Base-by-base conservation (phyloP, 2,113 vertebrate species). In the Peromyscus polionotus region DNA sequence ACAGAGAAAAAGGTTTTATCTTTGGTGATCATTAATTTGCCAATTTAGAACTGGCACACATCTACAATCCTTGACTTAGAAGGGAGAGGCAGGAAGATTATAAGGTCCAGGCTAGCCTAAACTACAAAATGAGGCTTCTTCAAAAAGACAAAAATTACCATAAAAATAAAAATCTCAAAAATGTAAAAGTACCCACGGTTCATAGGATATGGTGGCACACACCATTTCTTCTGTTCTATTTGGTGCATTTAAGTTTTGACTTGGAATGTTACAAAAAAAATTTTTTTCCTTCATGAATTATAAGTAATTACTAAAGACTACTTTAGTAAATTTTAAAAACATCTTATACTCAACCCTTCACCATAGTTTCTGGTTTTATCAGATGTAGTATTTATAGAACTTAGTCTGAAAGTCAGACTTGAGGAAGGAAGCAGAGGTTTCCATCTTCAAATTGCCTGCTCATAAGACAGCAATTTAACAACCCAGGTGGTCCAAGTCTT, bases 321-420 rank as follows among this genome's bases (percentile, higher is more conserved):
- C 94, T 98, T 98, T 70, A 95, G 81, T 96, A 98, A 98, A 28
- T 92, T 94, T 96, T 90, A 68, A 51, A 93, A 79, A 76, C 67
- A 5, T 87, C 57, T 84, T 77, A 57, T 76, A 91, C 76, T 96
- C 85, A 94, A 94, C 57, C 28, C 28, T 94, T 84, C 48, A 96
- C 86, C 97, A 93, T 97, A 83, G 94, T 98, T 96, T 98, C 91
- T 98, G 84, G 94, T 97, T 97, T 96, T 92, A 96, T 95, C 1
- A 1, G 63, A 4, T 91, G 31, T 94, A 77, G 31, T 94, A 77
- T 90, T 96, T 95, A 72, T 80, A 93, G 61, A 95, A 91, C 95
- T n/a, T 97, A 95, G 93, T 97, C 90, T 97, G 42, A 97, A 98
- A 98, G 96, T 97, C 94, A 94, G 5, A 65, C 72, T 96, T 91